Evolutionary conservation across 2,113 vertebrate genomes (phyloP), one percentile per base, ranked within the genome.

Genomic region (Pteruthius melanotis): DNA sequence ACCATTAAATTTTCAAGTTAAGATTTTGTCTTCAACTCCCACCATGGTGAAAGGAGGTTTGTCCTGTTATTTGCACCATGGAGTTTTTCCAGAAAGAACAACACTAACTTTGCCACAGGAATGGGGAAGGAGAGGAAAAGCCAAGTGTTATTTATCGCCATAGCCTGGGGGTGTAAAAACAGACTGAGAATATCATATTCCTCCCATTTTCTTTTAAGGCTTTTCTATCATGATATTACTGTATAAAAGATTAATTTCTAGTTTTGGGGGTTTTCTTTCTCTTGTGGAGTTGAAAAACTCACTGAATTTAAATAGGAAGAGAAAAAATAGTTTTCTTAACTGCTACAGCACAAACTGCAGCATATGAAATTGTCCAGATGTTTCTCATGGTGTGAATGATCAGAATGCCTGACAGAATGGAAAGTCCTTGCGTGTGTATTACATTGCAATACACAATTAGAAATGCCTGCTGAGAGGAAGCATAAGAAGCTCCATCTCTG

Each of bases 171-270:
- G 14, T 8, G 0, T 87, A 63, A 93, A 89, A 95, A 59, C 31
- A 71, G 74, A 56, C 49, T 76, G 27, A 70, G 50, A 87, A 77
- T 75, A 68, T 87, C 33, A 56, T 71, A 89, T 82, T 82, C 56
- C 8, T 94, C 13, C 15, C 54, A 84, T 81, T 87, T 79, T 59
- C 50, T 91, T 93, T 68, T n/a, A 93, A 85, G 39, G 60, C 42
- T 86, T 90, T 92, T 94, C 54, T 70, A 42, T 88, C 45, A 76
- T 78, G 21, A 37, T 65, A 57, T 86, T 85, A 79, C 33, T 63
- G 19, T 35, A 69, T 72, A 54, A 92, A 93, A 86, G 37, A 96
- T 83, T 92, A 50, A 94, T 91, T 83, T 80, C 31, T 92, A 72
- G 17, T 59, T 90, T 87, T 69, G 42, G 24, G 28, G 2, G 2